Percentiles rank a stretch among this genome's conserved stretches.
These are phyloP conservation scores for Marmota flaviventris DNA, from an alignment of 2,113 vertebrate genomes.

Conservation along the genomic window DNA sequence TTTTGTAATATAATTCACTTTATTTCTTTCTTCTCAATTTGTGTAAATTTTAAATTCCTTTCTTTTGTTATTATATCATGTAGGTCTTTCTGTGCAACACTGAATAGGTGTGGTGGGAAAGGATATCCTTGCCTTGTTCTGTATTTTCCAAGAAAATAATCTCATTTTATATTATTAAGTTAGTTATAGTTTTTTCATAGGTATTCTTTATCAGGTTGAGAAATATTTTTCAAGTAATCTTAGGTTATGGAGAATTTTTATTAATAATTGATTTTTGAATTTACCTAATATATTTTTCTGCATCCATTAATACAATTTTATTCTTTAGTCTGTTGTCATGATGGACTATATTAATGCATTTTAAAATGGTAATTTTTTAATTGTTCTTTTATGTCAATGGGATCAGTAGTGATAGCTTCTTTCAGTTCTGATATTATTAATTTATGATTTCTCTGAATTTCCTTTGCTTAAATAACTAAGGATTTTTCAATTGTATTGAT, in stretches of 20 bases:
- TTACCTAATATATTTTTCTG: neutral
- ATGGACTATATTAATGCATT: neutral
- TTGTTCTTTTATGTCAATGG: neutral
- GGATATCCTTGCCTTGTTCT: too few species aligned
- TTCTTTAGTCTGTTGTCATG: neutral
- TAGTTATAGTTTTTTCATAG: neutral
- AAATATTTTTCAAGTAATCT: neutral
- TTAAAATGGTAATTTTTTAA: neutral
- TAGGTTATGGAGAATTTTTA: neutral
- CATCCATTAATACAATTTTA: neutral
- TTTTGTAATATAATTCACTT: neutral
- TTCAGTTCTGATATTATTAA: neutral
- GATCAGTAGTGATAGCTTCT: neutral
- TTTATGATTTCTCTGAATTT: neutral
- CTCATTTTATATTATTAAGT: neutral
- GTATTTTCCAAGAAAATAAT: neutral
- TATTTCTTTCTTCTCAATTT: neutral
- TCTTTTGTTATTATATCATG: neutral
- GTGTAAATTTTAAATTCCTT: neutral
- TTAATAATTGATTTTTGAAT: neutral
- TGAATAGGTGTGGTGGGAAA: too few species aligned
- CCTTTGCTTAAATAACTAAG: neutral
- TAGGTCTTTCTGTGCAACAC: neutral
- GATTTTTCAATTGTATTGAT: neutral
- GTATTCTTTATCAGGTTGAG: neutral